These are phyloP conservation scores for Pandemis heparana DNA, from an alignment of 2,888 invertebrate species.

Conservation along the genomic window DNA sequence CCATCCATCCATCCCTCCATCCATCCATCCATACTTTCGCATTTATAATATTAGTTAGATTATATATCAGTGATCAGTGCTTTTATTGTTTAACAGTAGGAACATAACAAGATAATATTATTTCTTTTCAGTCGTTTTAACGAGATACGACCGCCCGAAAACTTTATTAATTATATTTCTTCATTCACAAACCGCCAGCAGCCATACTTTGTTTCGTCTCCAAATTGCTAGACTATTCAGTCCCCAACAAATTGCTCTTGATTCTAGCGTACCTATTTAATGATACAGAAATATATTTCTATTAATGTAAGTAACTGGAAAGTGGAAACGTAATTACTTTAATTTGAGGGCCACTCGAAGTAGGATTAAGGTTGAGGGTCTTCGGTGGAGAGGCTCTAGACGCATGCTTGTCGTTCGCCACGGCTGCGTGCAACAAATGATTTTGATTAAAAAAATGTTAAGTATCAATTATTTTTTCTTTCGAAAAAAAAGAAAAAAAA, in stretches of 20 bases:
- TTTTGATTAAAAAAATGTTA: neutral
- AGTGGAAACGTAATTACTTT: constrained; percentile 30
- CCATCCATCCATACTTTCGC: too few species aligned
- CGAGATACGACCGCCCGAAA: too few species aligned
- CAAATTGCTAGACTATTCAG: neutral
- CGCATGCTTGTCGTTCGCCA: neutral
- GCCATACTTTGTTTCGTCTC: neutral
- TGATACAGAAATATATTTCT: constrained; percentile 3
- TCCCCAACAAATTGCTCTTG: neutral
- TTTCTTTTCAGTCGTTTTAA: too few species aligned
- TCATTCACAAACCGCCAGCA: neutral
- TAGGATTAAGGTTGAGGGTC: constrained; percentile 3
- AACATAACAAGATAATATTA: too few species aligned
- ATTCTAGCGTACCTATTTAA: neutral
- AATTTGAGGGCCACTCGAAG: constrained; percentile 19
- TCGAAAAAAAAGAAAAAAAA: too few species aligned
- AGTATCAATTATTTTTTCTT: neutral
- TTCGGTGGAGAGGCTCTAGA: constrained; percentile 12
- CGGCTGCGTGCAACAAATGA: too few species aligned
- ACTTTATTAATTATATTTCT: neutral
- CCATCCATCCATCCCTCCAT: too few species aligned
- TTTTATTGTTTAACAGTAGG: too few species aligned
- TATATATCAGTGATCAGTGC: too few species aligned
- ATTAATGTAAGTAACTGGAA: constrained; percentile 12
- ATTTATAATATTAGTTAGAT: too few species aligned